phyloP scores from a whole-genome alignment of 2,888 invertebrate genomes.

The Branchellion lobata region DNA sequence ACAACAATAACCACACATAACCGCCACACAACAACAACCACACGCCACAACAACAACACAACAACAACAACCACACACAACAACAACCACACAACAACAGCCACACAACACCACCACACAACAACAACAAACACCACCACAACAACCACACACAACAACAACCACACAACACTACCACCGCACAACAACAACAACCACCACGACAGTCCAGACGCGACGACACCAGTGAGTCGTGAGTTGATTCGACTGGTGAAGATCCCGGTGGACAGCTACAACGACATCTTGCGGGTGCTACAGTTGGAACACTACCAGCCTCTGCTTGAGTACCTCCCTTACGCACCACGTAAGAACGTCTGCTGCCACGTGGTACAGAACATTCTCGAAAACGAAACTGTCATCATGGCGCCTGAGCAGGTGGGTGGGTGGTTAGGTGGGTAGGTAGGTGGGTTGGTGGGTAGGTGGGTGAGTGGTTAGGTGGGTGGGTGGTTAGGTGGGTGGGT shows the following conservation, averaged over 20 bases:
- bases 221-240: constrained; percentile 81
- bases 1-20: too few relatives aligned
- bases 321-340: constrained; percentile 80
- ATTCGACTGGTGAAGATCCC: constrained; percentile 90
- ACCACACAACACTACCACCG: neutral
- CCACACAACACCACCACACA: too few relatives aligned
- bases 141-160: too few relatives aligned
- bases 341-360: constrained; percentile 79
- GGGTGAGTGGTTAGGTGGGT: neutral
- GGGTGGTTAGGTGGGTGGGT: too few relatives aligned
- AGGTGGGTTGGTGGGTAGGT: neutral
- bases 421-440: constrained; percentile 20
- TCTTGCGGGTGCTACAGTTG: constrained; percentile 80
- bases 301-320: constrained; percentile 83
- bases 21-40: too few relatives aligned
- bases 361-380: constrained; percentile 86
- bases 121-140: too few relatives aligned
- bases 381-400: constrained; percentile 83
- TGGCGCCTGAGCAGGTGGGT: constrained; percentile 79
- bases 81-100: too few relatives aligned
- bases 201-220: constrained; percentile 59
- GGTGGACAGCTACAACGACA: constrained; percentile 88
- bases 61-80: too few relatives aligned
- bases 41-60: too few relatives aligned
- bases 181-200: neutral